Conservation (phyloP, 1,140 invertebrate species). For the Pseudomyrmex gracilis region DNA sequence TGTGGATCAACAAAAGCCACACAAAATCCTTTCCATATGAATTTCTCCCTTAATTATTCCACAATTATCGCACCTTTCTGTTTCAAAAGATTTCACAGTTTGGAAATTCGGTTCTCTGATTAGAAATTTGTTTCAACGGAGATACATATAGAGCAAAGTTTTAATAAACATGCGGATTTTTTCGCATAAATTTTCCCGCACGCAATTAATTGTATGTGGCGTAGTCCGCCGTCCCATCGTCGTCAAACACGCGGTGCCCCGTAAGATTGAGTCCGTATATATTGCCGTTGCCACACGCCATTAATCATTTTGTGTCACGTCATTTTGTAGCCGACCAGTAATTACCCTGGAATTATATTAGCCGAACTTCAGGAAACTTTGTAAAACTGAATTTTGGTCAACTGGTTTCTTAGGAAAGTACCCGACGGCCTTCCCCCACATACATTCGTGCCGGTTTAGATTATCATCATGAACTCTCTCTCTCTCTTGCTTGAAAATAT, state of each 20-base stretch:
- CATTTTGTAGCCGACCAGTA: slow-evolving; percentile 38
- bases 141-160: background rate
- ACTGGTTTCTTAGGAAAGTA: background rate
- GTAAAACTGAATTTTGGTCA: slow-evolving; percentile 27
- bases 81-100: too few species aligned
- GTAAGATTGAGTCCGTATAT: slow-evolving; percentile 42
- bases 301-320: slow-evolving; percentile 51
- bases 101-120: background rate
- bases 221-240: background rate
- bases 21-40: too few species aligned
- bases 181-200: slow-evolving; percentile 4
- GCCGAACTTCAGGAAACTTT: slow-evolving; percentile 33
- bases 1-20: background rate
- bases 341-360: slow-evolving; percentile 24
- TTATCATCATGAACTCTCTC: background rate
- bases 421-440: too few species aligned
- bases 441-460: background rate
- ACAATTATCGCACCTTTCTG: slow-evolving; percentile 9
- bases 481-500: background rate
- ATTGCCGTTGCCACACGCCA: slow-evolving; percentile 20
- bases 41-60: background rate
- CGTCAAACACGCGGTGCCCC: slow-evolving; percentile 34
- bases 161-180: slow-evolving; percentile 26
- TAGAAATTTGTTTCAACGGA: background rate
- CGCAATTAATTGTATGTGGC: slow-evolving; percentile 15